Percentiles rank a stretch among this genome's conserved stretches.
Conservation (phyloP, 2,113 vertebrate species). For the Anas platyrhynchos region DNA sequence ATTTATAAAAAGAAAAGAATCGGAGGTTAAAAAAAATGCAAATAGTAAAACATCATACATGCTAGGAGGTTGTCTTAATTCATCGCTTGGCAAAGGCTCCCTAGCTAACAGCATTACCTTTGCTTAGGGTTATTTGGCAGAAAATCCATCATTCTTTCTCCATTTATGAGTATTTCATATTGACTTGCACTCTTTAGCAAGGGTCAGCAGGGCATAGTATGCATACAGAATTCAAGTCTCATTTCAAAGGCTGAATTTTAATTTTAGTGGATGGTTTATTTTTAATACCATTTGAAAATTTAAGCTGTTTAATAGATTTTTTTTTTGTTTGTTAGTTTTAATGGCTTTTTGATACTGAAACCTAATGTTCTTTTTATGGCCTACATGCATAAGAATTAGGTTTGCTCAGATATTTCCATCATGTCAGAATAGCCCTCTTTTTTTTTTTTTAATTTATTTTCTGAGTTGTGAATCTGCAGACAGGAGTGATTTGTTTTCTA, state of each 20-base stretch:
- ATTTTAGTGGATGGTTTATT: slow-evolving; percentile 35
- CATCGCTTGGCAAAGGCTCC: slow-evolving; percentile 27
- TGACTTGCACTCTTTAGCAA: slow-evolving; percentile 38
- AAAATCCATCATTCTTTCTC: slow-evolving; percentile 56
- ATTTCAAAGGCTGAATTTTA: slow-evolving; percentile 56
- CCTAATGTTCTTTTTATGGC: background rate
- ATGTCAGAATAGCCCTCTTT: background rate
- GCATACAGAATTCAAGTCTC: slow-evolving; percentile 29
- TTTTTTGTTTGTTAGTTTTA: slow-evolving; percentile 18
- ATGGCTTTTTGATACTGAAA: slow-evolving; percentile 14
- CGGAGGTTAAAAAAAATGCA: background rate
- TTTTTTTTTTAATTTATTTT: background rate
- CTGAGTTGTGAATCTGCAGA: background rate
- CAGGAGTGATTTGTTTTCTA: background rate
- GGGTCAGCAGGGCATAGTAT: slow-evolving; percentile 30
- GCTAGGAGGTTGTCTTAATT: slow-evolving; percentile 15
- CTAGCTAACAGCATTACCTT: background rate
- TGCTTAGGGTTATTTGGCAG: slow-evolving; percentile 57
- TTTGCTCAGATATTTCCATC: background rate
- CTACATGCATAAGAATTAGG: background rate
- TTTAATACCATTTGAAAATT: slow-evolving; percentile 39
- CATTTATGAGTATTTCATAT: slow-evolving; percentile 30
- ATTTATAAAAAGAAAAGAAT: background rate
- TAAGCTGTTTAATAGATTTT: slow-evolving; percentile 22
- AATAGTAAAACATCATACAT: background rate